phyloP scores from a whole-genome alignment of 2,888 invertebrate species.

The Ctena decussata region DNA sequence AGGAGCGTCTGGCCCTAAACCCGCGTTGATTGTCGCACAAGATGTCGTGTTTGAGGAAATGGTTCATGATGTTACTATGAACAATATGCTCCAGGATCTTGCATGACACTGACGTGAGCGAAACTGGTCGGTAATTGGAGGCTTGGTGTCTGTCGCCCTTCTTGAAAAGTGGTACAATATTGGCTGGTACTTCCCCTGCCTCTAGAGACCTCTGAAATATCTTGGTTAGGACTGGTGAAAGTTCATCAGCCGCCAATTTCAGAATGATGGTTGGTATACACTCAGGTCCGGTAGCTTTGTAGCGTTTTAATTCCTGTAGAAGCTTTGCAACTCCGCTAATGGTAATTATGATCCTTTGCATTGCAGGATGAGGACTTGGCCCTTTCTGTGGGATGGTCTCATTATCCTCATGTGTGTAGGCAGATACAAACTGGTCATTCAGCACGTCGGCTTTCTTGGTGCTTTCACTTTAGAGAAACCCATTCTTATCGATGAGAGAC shows the following conservation, averaged over 20 bases:
- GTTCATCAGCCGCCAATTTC: neutral
- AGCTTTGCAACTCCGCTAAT: neutral
- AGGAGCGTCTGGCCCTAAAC: too few relatives aligned
- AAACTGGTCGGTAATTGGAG: too few relatives aligned
- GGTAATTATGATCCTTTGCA: neutral
- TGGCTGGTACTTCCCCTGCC: neutral
- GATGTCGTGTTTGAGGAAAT: too few relatives aligned
- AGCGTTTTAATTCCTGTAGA: neutral
- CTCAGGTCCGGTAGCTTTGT: neutral
- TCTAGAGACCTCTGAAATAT: neutral
- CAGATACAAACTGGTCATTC: neutral
- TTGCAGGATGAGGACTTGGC: neutral
- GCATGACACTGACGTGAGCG: too few relatives aligned
- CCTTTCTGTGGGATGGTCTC: neutral
- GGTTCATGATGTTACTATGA: too few relatives aligned
- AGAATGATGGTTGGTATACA: neutral
- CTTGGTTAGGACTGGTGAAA: neutral
- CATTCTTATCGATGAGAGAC: constrained; percentile 1
- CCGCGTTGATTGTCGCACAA: too few relatives aligned
- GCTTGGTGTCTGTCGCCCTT: neutral
- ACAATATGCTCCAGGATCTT: neutral
- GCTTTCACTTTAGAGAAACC: constrained; percentile 4
- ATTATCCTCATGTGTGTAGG: constrained; percentile 6
- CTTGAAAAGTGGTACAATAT: neutral
- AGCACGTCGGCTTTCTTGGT: too few relatives aligned